phyloP scores from a whole-genome alignment of 2,888 invertebrate genomes.

The Darwinula stevensoni region DNA sequence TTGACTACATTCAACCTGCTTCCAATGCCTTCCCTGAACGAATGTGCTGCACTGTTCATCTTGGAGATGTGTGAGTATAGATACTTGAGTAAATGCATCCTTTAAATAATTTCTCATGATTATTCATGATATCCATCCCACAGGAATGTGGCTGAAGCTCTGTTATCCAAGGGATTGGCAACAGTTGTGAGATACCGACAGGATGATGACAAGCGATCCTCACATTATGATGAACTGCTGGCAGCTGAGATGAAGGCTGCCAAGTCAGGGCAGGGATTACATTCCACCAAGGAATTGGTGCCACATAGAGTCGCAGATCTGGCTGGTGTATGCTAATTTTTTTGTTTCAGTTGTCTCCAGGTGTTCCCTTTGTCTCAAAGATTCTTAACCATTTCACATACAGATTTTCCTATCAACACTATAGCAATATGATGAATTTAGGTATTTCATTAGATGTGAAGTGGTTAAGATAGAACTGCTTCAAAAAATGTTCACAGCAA shows the following conservation, averaged over 20 bases:
- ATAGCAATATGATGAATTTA: too few relatives aligned
- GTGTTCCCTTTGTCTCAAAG: too few relatives aligned
- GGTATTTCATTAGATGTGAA: too few relatives aligned
- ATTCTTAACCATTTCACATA: too few relatives aligned
- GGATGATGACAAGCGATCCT: conserved; percentile 84
- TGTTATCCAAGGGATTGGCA: conserved; percentile 70
- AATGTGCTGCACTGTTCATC: conserved; percentile 64
- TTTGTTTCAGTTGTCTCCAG: too few relatives aligned
- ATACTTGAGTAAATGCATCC: conserved; percentile 3
- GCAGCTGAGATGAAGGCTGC: conserved; percentile 77
- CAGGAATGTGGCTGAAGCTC: conserved; percentile 74
- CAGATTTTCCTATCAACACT: too few relatives aligned
- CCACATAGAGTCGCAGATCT: conserved; percentile 45
- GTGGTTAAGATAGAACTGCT: too few relatives aligned
- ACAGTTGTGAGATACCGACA: conserved; percentile 75
- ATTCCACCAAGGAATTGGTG: conserved; percentile 61
- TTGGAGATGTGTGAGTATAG: conserved; percentile 45
- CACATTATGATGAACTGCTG: conserved; percentile 65
- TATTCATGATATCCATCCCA: too few relatives aligned
- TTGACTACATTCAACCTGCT: conserved; percentile 90
- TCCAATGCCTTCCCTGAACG: conserved; percentile 83
- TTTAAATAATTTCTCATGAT: background rate
- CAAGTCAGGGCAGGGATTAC: conserved; percentile 50
- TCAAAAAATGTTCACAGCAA: too few relatives aligned
- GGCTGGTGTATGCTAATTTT: conserved; percentile 26